These are phyloP conservation scores for Halisarca cf. caerulea DNA, from an alignment of 37 sponge, comb jelly and placozoan genomes.

Conservation along the genomic window DNA sequence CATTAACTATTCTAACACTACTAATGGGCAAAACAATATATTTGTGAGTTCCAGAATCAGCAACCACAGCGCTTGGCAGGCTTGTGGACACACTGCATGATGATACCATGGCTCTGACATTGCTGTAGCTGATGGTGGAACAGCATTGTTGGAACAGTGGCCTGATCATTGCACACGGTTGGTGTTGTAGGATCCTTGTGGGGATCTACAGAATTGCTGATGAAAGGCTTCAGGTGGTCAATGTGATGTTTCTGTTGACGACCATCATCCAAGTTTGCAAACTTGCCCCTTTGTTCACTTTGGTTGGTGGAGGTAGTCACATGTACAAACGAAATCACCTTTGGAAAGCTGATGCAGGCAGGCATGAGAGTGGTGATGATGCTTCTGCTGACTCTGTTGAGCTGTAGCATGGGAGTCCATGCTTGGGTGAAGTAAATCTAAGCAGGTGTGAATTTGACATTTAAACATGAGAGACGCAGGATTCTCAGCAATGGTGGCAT, in stretches of 20 bases:
- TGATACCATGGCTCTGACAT: no score
- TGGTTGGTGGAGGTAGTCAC: background rate
- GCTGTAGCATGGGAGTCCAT: background rate
- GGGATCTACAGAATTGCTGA: no score
- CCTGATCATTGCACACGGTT: no score
- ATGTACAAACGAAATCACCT: background rate
- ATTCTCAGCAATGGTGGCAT: background rate
- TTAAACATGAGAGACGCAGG: background rate
- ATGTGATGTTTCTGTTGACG: background rate
- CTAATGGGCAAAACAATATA: no score
- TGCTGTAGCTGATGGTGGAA: no score
- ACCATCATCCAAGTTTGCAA: background rate
- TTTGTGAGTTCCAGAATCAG: no score
- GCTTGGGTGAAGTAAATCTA: background rate
- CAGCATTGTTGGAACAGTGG: no score
- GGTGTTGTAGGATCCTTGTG: no score
- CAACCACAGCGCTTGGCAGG: no score
- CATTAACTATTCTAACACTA: no score
- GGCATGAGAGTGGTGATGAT: background rate
- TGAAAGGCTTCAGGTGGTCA: no score
- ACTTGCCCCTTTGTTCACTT: background rate
- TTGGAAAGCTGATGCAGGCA: background rate
- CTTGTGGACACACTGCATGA: no score
- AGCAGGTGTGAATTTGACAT: background rate
- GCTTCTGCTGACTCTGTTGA: background rate